A percentile compares a stretch with the other conserved stretches of the same genome.
phyloP scores from a whole-genome alignment of 1,140 invertebrate species.

The Ostrea denselamellosa region DNA sequence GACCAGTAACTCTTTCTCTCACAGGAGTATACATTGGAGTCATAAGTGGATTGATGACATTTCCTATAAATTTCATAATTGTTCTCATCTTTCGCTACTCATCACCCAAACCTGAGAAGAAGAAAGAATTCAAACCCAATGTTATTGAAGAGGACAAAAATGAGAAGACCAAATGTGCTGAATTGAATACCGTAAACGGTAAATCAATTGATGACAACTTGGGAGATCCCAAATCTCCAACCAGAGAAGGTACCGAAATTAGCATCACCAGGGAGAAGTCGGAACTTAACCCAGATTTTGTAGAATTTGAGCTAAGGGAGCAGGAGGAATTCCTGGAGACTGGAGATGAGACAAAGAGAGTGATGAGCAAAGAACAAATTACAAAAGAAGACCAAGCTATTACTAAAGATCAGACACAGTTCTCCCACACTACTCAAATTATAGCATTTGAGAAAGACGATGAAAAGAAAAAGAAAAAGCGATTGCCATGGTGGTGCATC shows the following conservation, averaged over 20 bases:
- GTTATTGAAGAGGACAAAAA: background rate
- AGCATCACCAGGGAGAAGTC: slow-evolving; percentile 22
- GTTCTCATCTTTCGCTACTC: slow-evolving; percentile 64
- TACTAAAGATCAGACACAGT: slow-evolving; percentile 22
- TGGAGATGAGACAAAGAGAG: slow-evolving; percentile 7
- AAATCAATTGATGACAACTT: background rate
- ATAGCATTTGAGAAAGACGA: slow-evolving; percentile 44
- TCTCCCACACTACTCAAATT: background rate
- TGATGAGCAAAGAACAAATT: background rate
- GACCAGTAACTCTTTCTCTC: slow-evolving; percentile 59
- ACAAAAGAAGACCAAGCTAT: background rate
- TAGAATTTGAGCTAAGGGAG: slow-evolving; percentile 40
- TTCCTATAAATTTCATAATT: slow-evolving; percentile 66
- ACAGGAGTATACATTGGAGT: slow-evolving; percentile 61
- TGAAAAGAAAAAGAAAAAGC: slow-evolving; percentile 55
- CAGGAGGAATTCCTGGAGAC: slow-evolving; percentile 47
- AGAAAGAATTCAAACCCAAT: slow-evolving; percentile 36
- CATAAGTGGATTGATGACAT: slow-evolving; percentile 55
- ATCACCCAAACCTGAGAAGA: slow-evolving; percentile 49
- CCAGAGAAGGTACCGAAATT: slow-evolving; percentile 13
- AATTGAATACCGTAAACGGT: background rate
- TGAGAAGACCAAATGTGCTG: background rate
- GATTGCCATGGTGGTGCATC: slow-evolving; percentile 62
- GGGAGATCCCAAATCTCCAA: background rate
- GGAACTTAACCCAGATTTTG: slow-evolving; percentile 43